These are phyloP conservation scores for Todus mexicanus DNA, from an alignment of 2,797 vertebrate genomes.

Conservation along the genomic window DNA sequence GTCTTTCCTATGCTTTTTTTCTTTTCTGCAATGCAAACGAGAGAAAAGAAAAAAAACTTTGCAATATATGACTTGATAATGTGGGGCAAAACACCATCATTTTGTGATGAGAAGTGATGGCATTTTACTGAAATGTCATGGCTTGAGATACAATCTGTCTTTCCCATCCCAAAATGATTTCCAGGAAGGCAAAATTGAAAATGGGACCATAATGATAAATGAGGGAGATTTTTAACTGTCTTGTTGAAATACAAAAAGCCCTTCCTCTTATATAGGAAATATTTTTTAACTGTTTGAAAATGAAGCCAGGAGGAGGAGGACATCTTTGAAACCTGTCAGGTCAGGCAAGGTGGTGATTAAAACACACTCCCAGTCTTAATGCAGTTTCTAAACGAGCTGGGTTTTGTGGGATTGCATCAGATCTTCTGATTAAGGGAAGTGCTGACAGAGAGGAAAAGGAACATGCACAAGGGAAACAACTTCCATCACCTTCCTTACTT, in stretches of 20 bases:
- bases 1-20: background rate
- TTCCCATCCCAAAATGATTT: background rate
- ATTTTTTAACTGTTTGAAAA: background rate
- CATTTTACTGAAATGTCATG: background rate
- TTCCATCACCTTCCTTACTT: background rate
- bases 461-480: background rate
- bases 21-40: background rate
- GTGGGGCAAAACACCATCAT: background rate
- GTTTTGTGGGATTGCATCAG: background rate
- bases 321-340: background rate
- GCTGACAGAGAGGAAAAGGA: background rate
- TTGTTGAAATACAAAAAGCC: background rate
- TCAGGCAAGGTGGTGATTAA: background rate
- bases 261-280: background rate
- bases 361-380: background rate
- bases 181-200: conserved; percentile 4
- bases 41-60: background rate
- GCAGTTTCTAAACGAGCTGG: background rate
- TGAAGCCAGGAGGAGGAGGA: background rate
- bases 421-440: background rate
- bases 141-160: background rate
- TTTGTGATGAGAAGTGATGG: background rate
- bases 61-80: background rate
- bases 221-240: conserved; percentile 7
- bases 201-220: background rate